Percentiles rank a stretch among this genome's conserved stretches.
Evolutionary conservation across 2,797 vertebrate genomes (phyloP).

Genomic region (Hippocampus kuda): DNA sequence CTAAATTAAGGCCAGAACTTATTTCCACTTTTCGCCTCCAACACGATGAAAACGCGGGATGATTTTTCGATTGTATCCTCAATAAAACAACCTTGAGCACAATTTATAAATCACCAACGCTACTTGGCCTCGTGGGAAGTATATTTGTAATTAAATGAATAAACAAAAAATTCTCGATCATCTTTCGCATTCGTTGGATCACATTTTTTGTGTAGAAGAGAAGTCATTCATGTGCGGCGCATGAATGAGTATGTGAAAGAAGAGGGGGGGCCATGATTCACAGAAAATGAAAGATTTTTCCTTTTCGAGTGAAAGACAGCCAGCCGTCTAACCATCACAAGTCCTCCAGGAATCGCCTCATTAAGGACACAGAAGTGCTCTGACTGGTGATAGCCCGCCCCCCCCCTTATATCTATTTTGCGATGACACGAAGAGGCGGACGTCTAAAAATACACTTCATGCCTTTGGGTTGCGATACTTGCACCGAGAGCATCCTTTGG

Average conservation of each 20-base stretch:
- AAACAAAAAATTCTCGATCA: background rate
- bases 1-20: too few relatives aligned
- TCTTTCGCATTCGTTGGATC: background rate
- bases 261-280: constrained; percentile 17
- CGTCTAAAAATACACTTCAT: constrained; percentile 39
- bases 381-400: constrained; percentile 20
- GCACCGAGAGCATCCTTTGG: background rate
- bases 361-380: constrained; percentile 40
- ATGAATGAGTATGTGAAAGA: constrained; percentile 39
- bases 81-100: too few relatives aligned
- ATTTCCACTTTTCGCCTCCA: too few relatives aligned
- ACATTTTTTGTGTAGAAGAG: background rate
- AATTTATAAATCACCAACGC: background rate
- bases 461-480: constrained; percentile 8
- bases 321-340: constrained; percentile 14
- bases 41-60: too few relatives aligned
- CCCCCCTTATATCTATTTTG: background rate
- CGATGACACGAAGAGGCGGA: constrained; percentile 6
- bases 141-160: too few relatives aligned
- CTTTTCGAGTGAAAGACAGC: constrained; percentile 10
- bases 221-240: constrained; percentile 18
- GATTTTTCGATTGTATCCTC: too few relatives aligned
- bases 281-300: constrained; percentile 31
- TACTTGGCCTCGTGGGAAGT: background rate
- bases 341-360: constrained; percentile 31